These are phyloP conservation scores for Nipponacmea schrenckii DNA, from an alignment of 2,888 invertebrate genomes.

Conservation along the genomic window DNA sequence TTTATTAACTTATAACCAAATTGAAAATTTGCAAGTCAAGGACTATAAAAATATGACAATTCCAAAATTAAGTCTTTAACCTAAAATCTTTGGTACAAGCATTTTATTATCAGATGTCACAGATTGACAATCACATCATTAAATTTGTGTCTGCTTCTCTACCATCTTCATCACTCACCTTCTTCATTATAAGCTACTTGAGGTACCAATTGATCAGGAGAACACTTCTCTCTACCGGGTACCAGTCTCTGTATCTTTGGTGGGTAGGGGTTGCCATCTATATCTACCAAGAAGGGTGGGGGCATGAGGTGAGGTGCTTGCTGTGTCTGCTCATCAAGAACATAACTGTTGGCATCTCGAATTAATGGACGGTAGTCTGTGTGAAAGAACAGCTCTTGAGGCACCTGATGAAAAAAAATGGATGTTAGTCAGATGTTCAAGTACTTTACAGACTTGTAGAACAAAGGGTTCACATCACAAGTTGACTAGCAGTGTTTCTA, in stretches of 20 bases:
- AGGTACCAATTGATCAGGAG: slow-evolving; percentile 61
- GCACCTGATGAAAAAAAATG: slow-evolving; percentile 72
- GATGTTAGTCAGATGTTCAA: too few relatives aligned
- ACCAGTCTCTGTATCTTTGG: slow-evolving; percentile 87
- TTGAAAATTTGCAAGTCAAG: neutral
- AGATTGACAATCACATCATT: too few relatives aligned
- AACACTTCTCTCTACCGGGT: slow-evolving; percentile 82
- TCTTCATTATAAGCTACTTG: slow-evolving; percentile 59
- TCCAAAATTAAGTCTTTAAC: too few relatives aligned
- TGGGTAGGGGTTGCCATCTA: slow-evolving; percentile 93
- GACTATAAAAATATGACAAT: too few relatives aligned
- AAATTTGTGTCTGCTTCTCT: too few relatives aligned
- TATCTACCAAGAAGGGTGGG: slow-evolving; percentile 95
- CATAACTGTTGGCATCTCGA: slow-evolving; percentile 86
- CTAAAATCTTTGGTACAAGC: too few relatives aligned
- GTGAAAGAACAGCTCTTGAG: slow-evolving; percentile 94
- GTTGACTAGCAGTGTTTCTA: too few relatives aligned
- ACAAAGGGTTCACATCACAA: too few relatives aligned
- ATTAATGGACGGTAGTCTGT: slow-evolving; percentile 92
- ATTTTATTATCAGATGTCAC: too few relatives aligned
- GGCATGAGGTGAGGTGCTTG: slow-evolving; percentile 96
- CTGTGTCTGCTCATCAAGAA: slow-evolving; percentile 95
- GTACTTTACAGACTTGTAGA: too few relatives aligned
- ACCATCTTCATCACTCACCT: slow-evolving; percentile 33
- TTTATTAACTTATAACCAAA: neutral